These are phyloP conservation scores for Tetragnatha montana DNA, from an alignment of 2,888 invertebrate species.

Conservation along the genomic window DNA sequence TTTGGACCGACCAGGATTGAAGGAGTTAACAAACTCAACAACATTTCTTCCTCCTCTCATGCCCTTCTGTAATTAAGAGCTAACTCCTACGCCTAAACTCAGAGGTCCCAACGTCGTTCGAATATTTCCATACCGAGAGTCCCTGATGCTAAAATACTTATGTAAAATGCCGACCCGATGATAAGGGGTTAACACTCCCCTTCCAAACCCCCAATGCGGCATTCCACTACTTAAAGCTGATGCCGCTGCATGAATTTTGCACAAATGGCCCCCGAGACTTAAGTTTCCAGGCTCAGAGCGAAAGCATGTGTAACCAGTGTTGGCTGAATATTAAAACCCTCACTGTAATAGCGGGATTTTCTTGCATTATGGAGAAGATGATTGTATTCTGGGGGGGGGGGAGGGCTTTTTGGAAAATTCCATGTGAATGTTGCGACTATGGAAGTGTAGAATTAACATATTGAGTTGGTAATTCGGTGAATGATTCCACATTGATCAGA, in stretches of 20 bases:
- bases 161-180: slow-evolving; percentile 42
- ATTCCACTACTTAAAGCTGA: slow-evolving; percentile 8
- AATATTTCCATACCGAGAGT: slow-evolving; percentile 31
- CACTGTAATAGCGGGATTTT: slow-evolving; percentile 9
- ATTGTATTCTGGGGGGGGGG: not conserved
- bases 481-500: no score
- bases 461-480: no score
- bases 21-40: not conserved
- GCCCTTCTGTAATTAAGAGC: not conserved
- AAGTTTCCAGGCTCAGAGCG: not conserved
- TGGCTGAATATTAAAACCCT: slow-evolving; percentile 22
- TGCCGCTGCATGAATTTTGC: slow-evolving; percentile 39
- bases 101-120: slow-evolving; percentile 13
- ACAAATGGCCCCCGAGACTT: slow-evolving; percentile 26
- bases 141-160: slow-evolving; percentile 24
- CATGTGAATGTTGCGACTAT: no score
- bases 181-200: slow-evolving; percentile 19
- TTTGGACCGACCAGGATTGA: no score
- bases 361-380: slow-evolving; percentile 20
- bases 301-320: slow-evolving; percentile 8
- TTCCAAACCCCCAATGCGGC: slow-evolving; percentile 10
- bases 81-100: not conserved
- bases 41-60: slow-evolving; percentile 8
- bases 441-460: no score
- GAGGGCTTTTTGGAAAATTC: no score